Base-by-base conservation (phyloP, 2,797 vertebrate genomes). In the Chloroceryle inda region DNA sequence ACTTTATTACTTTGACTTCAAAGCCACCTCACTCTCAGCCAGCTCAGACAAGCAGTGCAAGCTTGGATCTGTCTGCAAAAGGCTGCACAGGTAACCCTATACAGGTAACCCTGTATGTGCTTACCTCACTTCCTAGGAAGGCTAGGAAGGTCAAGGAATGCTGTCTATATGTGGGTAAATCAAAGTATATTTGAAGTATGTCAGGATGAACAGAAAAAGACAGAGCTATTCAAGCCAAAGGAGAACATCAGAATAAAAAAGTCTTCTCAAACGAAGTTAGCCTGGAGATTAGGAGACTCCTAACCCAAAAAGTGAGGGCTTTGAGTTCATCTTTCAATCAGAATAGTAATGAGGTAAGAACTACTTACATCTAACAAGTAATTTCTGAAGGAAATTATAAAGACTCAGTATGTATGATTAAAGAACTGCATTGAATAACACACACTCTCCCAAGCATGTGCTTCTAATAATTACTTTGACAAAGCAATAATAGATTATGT, bases 401-500 rank as follows among this genome's bases (percentile, higher is more conserved):
- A 80, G 35, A 10, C 8, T 61, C 7, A 29, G 5, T 27, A 18
- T 35, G 31, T 37, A 29, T 42, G 35, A 52, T 80, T 73, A 55
- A 38, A 82, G 50, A 83, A 68, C 33, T 80, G 21, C 7, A 68
- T 64, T 92, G 77, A 92, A 71, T 64, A 74, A 83, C 72, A 22
- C 69, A 64, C 24, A 21, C 81, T 69, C 62, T 90, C 42, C 62
- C 12, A 87, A n/a, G 13, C 21, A 61, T 18, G 11, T 52, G 33
- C 27, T 92, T 17, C 71, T 79, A 68, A 89, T 88, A 74, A 86
- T 62, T 75, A 58, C 24, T 68, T 69, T 44, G 38, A 62, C 38
- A 83, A 94, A 82, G 29, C 50, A 93, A 58, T 31, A 75, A 82
- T 31, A 96, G 45, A 44, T 90, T 64, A 40, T 47, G 11, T 53